Percentiles rank a stretch among this genome's conserved stretches.
Conservation (phyloP, 1,140 invertebrate genomes). For the Pomacea maculata region DNA sequence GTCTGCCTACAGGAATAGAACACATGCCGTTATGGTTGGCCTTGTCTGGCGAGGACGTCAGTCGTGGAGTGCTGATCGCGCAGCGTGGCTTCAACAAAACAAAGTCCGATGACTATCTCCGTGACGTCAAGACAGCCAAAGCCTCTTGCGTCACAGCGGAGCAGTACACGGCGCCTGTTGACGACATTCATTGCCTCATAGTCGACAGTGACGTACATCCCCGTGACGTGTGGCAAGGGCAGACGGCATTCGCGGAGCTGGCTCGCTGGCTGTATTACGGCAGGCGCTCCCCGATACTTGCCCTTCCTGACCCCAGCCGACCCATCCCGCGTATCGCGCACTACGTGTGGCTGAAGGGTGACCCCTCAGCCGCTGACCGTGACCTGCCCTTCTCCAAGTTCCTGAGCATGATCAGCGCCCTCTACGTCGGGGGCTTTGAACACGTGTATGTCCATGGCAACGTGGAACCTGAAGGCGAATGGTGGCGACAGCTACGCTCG, state of each 20-base stretch:
- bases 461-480: constrained; percentile 4
- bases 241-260: constrained; percentile 10
- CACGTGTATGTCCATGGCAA: constrained; percentile 19
- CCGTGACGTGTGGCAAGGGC: not conserved
- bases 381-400: no score
- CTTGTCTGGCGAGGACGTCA: no score
- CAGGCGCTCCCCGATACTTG: not conserved
- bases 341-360: not conserved
- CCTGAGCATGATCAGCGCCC: constrained; percentile 12
- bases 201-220: constrained; percentile 2
- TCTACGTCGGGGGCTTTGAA: constrained; percentile 17
- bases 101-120: no score
- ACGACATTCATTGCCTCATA: not conserved
- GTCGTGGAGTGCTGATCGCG: no score
- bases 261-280: constrained; percentile 25
- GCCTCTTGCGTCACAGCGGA: no score
- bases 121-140: no score
- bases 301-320: not conserved
- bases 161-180: no score
- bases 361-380: no score
- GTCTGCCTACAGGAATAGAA: not conserved
- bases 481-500: constrained; percentile 12
- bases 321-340: constrained; percentile 21
- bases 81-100: no score
- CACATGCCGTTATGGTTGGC: not conserved